Evolutionary conservation across 2,888 invertebrate genomes (phyloP).

Genomic region (Parasteatoda lunata): DNA sequence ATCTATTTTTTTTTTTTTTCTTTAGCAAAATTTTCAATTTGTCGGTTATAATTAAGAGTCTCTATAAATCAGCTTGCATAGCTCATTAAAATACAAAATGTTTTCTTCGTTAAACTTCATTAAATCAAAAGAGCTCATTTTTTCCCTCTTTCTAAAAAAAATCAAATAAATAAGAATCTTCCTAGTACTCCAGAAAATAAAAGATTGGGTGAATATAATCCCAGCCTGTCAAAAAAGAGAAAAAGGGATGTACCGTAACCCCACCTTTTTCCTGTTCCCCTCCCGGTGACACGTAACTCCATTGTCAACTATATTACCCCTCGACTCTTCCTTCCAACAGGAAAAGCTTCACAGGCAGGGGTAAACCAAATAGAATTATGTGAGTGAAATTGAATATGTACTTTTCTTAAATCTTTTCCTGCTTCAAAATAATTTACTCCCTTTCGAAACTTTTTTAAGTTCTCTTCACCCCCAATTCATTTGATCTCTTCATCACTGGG

Average conservation of each 20-base stretch:
- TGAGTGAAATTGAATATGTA: conserved; percentile 1
- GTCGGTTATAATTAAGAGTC: too few relatives aligned
- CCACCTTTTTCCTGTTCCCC: conserved; percentile 51
- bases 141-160: too few relatives aligned
- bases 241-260: conserved; percentile 20
- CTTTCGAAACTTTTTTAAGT: too few relatives aligned
- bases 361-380: conserved; percentile 5
- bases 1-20: too few relatives aligned
- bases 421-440: background rate
- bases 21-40: too few relatives aligned
- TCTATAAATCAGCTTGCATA: too few relatives aligned
- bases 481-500: too few relatives aligned
- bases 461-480: too few relatives aligned
- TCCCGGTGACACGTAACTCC: conserved; percentile 13
- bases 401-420: background rate
- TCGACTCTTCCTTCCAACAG: background rate
- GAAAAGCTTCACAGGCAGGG: background rate
- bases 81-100: too few relatives aligned
- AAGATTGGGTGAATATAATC: conserved; percentile 11
- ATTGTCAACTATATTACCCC: conserved; percentile 14
- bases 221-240: conserved; percentile 2
- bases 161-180: too few relatives aligned
- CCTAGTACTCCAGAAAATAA: background rate
- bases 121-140: too few relatives aligned
- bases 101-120: too few relatives aligned